Evolutionary conservation across 2,888 invertebrate genomes (phyloP), one percentile per base, ranked within the genome.

Genomic region (Serrognathus titanus): DNA sequence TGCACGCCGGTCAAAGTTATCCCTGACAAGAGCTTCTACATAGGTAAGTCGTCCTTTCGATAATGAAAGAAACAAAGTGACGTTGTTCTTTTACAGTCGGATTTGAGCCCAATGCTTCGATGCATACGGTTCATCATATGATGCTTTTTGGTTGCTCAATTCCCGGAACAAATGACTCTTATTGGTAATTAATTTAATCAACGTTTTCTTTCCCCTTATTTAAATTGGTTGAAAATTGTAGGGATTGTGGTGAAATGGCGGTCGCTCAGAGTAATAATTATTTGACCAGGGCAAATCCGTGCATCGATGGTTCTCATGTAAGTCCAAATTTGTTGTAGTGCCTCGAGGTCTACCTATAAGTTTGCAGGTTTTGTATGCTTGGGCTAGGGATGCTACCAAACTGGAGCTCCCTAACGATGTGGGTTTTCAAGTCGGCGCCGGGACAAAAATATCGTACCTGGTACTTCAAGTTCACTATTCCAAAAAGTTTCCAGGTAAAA

Each of bases 191-290:
- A 53, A 41, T 13, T 24, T 24, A 31, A 40, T 51, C n/a, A 51
- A 11, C 10, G 31, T 2, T 7, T 31, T 31, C 3, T 31, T 9
- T 51, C 54, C 53, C 24, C 51, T 58, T 61, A 55, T 31, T 7
- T 31, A 1, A 2, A 31, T 31, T 31, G 24, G 24, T 31, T 31
- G 2, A 31, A 31, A 31, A 11, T 56, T 63, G 66, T 77, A 89
- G 94, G 94, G 88, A 92, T 74, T 98, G 97, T 74, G 96, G 97
- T 0, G 96, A 96, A 81, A 97, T 97, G 96, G 79, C 83, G 2
- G 80, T 83, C 53, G 63, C 70, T 4, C 79, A 80, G 40, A 63
- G 75, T 0, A 73, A 78, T 3, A 66, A 63, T 51, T 65, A 63
- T 80, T 82, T 69, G 73, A 78, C 60, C 74, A 81, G 59, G 80